These are phyloP conservation scores for Plagodis pulveraria DNA, from an alignment of 2,888 invertebrate species.

Conservation along the genomic window DNA sequence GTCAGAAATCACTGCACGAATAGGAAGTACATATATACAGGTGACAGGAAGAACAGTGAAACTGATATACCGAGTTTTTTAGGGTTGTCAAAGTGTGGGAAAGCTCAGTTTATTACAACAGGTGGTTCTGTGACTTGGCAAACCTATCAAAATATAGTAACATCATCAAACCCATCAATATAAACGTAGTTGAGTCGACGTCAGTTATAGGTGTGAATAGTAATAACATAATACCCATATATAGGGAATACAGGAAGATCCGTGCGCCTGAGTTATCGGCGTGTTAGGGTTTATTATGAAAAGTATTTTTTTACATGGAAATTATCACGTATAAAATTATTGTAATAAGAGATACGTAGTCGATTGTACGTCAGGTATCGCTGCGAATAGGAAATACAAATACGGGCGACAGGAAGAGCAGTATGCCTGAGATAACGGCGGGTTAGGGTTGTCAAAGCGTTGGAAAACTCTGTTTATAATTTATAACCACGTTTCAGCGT, in stretches of 20 bases:
- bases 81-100: neutral
- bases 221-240: slow-evolving; percentile 26
- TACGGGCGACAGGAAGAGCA: slow-evolving; percentile 19
- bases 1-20: neutral
- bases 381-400: slow-evolving; percentile 23
- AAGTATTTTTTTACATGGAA: no score
- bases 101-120: no score
- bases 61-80: neutral
- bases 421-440: neutral
- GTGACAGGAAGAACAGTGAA: slow-evolving; percentile 10
- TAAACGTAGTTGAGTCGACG: no score
- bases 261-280: neutral
- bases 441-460: slow-evolving; percentile 2
- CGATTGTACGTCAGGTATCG: neutral
- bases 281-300: neutral
- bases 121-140: neutral
- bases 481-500: no score
- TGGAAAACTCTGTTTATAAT: no score
- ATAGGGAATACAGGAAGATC: slow-evolving; percentile 17
- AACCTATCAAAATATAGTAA: no score
- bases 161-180: no score
- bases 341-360: slow-evolving; percentile 9
- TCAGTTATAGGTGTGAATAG: slow-evolving; percentile 13
- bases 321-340: neutral
- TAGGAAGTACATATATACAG: slow-evolving; percentile 27